Percentiles rank a stretch among this genome's conserved stretches.
Evolutionary conservation across 1,140 invertebrate species (phyloP).

Genomic region (Stenopsyche tienmushanensis): DNA sequence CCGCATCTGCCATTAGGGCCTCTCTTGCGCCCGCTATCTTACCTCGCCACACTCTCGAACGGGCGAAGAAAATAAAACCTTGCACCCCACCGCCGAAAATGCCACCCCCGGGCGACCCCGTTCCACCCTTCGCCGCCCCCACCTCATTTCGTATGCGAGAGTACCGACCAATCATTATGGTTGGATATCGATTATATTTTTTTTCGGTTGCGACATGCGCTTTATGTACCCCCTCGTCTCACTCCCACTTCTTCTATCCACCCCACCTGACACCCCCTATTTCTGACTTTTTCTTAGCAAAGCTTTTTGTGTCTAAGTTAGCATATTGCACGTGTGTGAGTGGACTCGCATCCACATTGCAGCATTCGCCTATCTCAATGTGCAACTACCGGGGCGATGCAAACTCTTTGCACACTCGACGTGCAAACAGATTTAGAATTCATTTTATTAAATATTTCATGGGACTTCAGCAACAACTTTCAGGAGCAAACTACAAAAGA

Average conservation of each 20-base stretch:
- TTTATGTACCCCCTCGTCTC: slow-evolving; percentile 34
- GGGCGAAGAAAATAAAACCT: slow-evolving; percentile 10
- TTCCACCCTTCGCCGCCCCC: neutral
- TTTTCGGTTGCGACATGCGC: slow-evolving; percentile 41
- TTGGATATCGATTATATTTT: slow-evolving; percentile 41
- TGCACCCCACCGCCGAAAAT: neutral
- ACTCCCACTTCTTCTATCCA: neutral
- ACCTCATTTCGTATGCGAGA: slow-evolving; percentile 39
- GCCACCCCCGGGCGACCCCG: slow-evolving; percentile 4
- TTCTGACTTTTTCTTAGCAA: slow-evolving; percentile 26
- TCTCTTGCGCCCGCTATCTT: slow-evolving; percentile 9
- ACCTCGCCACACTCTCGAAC: neutral
- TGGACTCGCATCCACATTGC: slow-evolving; percentile 11
- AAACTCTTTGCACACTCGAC: too few relatives aligned
- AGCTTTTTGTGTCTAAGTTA: slow-evolving; percentile 38
- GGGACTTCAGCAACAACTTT: too few relatives aligned
- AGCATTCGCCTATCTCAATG: slow-evolving; percentile 15
- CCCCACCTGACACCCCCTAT: neutral
- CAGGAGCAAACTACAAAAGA: too few relatives aligned
- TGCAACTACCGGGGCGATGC: slow-evolving; percentile 21
- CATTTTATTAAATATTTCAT: too few relatives aligned
- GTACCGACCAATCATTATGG: slow-evolving; percentile 40
- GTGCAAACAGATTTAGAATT: too few relatives aligned
- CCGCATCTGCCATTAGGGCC: neutral
- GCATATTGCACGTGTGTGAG: slow-evolving; percentile 33